Percentiles rank a stretch among this genome's conserved stretches.
Evolutionary conservation across 2,113 vertebrate species (phyloP).

Genomic region (Chrysochloris asiatica): DNA sequence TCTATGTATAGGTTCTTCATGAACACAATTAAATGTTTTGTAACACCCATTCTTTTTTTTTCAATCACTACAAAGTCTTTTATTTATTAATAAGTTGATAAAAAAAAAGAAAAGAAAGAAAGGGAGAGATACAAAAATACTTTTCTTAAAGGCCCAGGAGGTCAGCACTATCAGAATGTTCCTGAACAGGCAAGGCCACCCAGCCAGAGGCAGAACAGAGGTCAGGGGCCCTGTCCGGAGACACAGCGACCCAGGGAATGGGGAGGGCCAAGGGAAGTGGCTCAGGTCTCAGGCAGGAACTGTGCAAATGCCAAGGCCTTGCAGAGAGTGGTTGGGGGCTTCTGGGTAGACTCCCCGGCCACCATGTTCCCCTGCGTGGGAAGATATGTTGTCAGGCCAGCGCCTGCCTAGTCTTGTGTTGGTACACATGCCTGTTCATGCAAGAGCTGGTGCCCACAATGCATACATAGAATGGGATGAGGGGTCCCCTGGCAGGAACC

Average conservation of each 20-base stretch:
- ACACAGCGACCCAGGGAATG: background rate
- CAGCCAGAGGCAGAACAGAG: background rate
- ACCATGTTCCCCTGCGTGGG: conserved; percentile 40
- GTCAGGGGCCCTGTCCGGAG: background rate
- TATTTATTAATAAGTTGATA: conserved; percentile 67
- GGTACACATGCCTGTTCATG: rapidly evolving
- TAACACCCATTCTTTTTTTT: too few species aligned
- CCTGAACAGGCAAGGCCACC: background rate
- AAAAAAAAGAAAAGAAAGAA: background rate
- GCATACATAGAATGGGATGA: background rate
- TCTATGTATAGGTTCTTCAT: too few species aligned
- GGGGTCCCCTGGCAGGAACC: background rate
- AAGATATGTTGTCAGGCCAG: background rate
- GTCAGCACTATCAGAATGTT: conserved; percentile 32
- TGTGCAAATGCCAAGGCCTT: conserved; percentile 64
- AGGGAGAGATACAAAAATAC: conserved; percentile 50
- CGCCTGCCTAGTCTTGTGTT: background rate
- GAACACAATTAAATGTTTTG: too few species aligned
- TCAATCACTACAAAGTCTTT: conserved; percentile 55
- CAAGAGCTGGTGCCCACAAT: conserved; percentile 4
- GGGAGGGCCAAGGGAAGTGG: background rate
- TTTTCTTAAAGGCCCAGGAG: background rate
- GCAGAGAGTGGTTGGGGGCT: conserved; percentile 3
- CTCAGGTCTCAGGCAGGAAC: conserved; percentile 63
- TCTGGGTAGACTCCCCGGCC: conserved; percentile 28